Evolutionary conservation across 2,797 vertebrate genomes (phyloP).

Genomic region (Clarias pachynema): DNA sequence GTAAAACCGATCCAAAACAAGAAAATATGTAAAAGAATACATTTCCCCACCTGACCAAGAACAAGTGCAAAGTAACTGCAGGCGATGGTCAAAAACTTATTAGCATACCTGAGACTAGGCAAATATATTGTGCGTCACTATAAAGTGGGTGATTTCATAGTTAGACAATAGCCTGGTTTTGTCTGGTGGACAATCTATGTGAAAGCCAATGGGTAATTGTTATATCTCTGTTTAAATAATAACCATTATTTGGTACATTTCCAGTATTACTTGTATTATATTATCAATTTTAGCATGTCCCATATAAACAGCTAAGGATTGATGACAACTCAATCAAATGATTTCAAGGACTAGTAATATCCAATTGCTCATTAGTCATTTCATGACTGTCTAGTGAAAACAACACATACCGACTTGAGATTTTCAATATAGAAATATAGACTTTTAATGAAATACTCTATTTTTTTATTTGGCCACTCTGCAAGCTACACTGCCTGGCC

Average conservation of each 20-base stretch:
- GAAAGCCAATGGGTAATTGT: background rate
- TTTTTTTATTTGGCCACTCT: background rate
- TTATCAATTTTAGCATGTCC: background rate
- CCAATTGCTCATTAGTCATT: background rate
- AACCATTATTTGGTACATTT: background rate
- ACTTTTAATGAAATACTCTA: background rate
- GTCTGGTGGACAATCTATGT: background rate
- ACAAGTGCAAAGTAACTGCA: background rate
- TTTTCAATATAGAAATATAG: background rate
- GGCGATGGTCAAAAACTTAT: background rate
- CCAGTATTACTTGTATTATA: background rate
- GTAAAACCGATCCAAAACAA: background rate
- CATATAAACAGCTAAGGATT: background rate
- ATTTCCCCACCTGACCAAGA: background rate
- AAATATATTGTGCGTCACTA: background rate
- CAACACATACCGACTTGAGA: background rate
- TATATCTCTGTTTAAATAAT: background rate
- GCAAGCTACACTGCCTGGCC: background rate
- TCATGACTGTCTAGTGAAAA: background rate
- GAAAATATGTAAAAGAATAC: background rate
- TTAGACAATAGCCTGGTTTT: background rate
- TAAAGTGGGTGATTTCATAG: background rate
- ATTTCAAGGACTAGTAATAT: background rate
- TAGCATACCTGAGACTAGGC: background rate
- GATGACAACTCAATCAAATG: background rate